Base-by-base conservation (phyloP, 2,113 vertebrate species). In the Cheilinus undulatus region DNA sequence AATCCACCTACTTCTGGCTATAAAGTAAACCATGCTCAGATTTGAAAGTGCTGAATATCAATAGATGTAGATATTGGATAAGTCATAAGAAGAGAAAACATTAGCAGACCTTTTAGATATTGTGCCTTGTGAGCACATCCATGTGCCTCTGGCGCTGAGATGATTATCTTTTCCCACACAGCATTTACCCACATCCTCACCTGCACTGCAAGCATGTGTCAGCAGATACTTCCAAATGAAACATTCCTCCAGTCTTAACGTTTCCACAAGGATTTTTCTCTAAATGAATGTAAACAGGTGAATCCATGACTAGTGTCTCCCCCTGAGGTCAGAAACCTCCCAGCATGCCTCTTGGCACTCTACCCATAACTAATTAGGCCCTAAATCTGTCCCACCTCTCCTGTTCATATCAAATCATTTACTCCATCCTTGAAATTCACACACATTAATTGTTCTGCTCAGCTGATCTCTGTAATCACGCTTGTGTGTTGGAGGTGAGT, bases 281-380 rank as follows among this genome's bases (percentile, higher is more conserved):
- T 38, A 27, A 79, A 84, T 87, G 66, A 77, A 83, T 80, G 60
- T 73, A 79, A 81, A 74, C 66, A 36, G 34, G 62, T 69, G 19
- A 71, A 69, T 61, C 61, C 54, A 62, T 14, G 66, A 64, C 72
- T 83, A 74, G 20, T 45, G 54, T 82, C 53, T 75, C 54, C 71
- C 73, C 73, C 56, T 30, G 46, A 74, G 86, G 83, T 84, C 69
- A 65, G 60, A 32, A 26, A 19, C 49, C 59, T 57, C 57, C 20
- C 52, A 34, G 62, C 34, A 26, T 66, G 68, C 48, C 61, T 42
- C 26, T 38, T 14, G 9, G 66, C 63, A 27, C 34, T 57, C 64
- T 86, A 81, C 76, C 65, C 69, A 36, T 8, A 46, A 62, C 50
- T 86, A 85, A 91, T 90, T 85, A 78, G 73, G 43, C 69, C 53